phyloP scores from a whole-genome alignment of 2,888 invertebrate genomes.

The Mamestra brassicae region DNA sequence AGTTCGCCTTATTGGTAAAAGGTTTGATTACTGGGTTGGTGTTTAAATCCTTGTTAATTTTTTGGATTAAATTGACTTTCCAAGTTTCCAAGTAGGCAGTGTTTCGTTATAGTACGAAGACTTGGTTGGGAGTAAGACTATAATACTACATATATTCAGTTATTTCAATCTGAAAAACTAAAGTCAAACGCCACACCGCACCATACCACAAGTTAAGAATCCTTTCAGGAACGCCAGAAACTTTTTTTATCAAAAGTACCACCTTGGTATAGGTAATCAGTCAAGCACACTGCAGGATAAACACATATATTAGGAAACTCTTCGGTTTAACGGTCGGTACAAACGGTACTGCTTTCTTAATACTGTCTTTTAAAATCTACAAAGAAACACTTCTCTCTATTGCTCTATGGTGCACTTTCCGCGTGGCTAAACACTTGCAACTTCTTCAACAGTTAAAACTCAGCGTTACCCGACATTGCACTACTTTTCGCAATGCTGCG shows the following conservation, averaged over 20 bases:
- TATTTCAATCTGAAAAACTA: background rate
- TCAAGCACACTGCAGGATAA: background rate
- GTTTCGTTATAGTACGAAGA: background rate
- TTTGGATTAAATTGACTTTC: too few relatives aligned
- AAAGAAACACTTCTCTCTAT: background rate
- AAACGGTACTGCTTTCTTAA: background rate
- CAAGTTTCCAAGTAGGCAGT: too few relatives aligned
- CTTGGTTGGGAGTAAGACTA: background rate
- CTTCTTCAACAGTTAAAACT: background rate
- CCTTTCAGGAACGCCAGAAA: slow-evolving; percentile 4
- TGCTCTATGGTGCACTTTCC: slow-evolving; percentile 17
- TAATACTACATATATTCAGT: background rate
- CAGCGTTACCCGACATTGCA: slow-evolving; percentile 34
- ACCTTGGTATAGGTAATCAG: background rate
- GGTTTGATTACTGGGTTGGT: background rate
- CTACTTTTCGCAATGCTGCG: slow-evolving; percentile 43
- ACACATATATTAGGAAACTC: background rate
- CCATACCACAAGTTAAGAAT: background rate
- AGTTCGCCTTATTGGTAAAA: slow-evolving; percentile 7
- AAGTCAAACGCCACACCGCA: background rate
- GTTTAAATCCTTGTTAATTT: background rate
- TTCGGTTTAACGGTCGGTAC: too few relatives aligned
- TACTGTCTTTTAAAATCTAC: background rate
- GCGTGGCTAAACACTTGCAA: slow-evolving; percentile 26
- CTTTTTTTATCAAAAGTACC: too few relatives aligned